Base-by-base conservation (phyloP, 2,113 vertebrate genomes). In the Vicugna pacos region DNA sequence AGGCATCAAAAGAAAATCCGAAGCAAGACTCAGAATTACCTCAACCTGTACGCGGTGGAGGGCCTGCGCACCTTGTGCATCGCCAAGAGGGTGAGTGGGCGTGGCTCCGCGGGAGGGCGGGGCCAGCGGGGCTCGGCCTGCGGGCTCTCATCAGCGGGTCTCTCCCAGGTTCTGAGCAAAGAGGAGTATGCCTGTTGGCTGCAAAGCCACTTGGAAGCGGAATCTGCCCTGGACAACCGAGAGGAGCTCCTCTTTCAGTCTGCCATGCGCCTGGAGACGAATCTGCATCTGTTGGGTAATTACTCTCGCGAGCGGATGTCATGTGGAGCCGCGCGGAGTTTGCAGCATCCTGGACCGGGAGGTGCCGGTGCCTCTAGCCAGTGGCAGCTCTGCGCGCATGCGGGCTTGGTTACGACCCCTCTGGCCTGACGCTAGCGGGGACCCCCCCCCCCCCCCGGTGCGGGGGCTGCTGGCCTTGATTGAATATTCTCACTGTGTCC, bases 1-100 rank as follows among this genome's bases (percentile, higher is more conserved):
- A 99, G 99, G 96, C 99, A 99, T 22, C 99, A 99, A 93, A 99
- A 99, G 93, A 99, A 99, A 98, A 99, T 99, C 48, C 98, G 99
- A 95, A 99, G 98, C 98, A 99, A 99, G 98, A 99, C 99, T 0
- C 99, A 99, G 97, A 99, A 99, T 98, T 99, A 99, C 98, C 99
- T 99, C 97, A 99, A 99, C 98, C 98, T 99, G 54, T 99, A 99
- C 8, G 99, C 99, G 8, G 98, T 99, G 46, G 99, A 99, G 72
- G 99, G 99, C 60, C 99, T 99, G 16, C 98, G 99, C 14, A 99
- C 99, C 0, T 98, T 99, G n/a, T 99, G 99, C 98, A 99, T 99
- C 24, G 99, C 99, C 75, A 99, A 99, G 98, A 99, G 99, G 99
- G 99, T 99, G 98, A 98, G 98, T 96, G 76, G 69, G 62, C 46